Evolutionary conservation across 2,888 invertebrate species (phyloP), one percentile per base, ranked within the genome.

Genomic region (Epistrophe eligans): DNA sequence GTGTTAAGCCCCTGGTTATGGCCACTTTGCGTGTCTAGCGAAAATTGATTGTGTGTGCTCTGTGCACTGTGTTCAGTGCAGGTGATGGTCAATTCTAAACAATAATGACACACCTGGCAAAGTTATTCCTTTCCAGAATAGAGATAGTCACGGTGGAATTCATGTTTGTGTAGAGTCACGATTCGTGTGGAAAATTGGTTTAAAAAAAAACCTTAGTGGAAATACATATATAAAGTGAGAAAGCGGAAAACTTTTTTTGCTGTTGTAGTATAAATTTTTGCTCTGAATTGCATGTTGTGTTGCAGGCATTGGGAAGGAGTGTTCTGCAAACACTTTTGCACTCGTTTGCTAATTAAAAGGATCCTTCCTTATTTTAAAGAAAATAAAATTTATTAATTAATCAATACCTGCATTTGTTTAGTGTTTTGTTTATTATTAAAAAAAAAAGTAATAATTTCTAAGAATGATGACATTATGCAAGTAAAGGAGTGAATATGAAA

Each of bases 21-120:
- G 52, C 24, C 66, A 72, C 72, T 57, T 66, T 82, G 77, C 72
- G 72, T 82, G 57, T 72, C 73, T 58, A 28, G 48, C 72, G 43
- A 50, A 82, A 73, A 82, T 82, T 77, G 82, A 82, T 73, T 82
- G 24, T 24, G 24, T 24, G 24, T 24, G 24, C 24, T 2, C 24
- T 24, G 38, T 62, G 15, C 28, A 32, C 5, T 52, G 52, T 24
- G 62, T n/a, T n/a, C 62, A 55, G 17, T 58, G 58, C 66, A 66
- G 58, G 40, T 80, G 58, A 32, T 80, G 60, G 67, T 60, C 60
- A 52, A 60, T 67, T 80, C 10, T 74, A 17, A 2, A 24, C 24
- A 24, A 24, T 74, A 60, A 74, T 67, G 35, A 58, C 35, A 62
- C 58, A 60, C 60, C 74, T 48, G 38, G 38, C 32, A 64, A 52